Base-by-base conservation (phyloP, 2,888 invertebrate genomes). In the Pollenia griseotomentosa region DNA sequence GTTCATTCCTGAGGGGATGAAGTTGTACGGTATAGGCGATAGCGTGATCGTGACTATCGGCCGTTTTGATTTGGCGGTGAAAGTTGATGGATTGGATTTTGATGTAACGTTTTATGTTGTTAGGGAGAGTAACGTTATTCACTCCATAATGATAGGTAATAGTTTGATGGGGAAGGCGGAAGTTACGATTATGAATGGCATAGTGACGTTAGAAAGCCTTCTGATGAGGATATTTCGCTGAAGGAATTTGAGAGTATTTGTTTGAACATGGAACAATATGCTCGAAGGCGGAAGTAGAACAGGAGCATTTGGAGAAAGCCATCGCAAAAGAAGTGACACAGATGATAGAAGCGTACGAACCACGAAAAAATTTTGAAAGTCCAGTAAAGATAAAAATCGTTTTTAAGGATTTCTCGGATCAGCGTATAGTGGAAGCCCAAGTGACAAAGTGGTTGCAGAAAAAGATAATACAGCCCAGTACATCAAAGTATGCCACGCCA, bases 331-430 rank as follows among this genome's bases (percentile, higher is more conserved):
- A 70, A 70, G 44, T 59, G 1, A 5, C 3, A 2, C 33, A 33
- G 2, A 12, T 83, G 83, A 48, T 74, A 53, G 19, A 57, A n/a
- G 7, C n/a, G 9, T 80, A 80, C 19, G 51, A 53, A 19, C 63
- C 65, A 12, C 6, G 33, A 11, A 48, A 55, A 5, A 14, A 14
- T 57, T 42, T 53, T 10, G 19, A 19, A 7, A 63, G 46, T 19
- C 68, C 74, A 8, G 46, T 82, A 1, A 33, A 73, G 33, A 81
- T 82, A 74, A 82, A 73, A 23, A 55, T 81, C 0, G 51, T 84
- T 14, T 53, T 87, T 6, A 61, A 53, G 23, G 83, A 88, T 19
- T 19, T 19, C 19, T 19, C 19, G 1, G 19, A 19, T 19, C 19
- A 19, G 19, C 19, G 19, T 19, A 19, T 19, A 19, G 19, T 19